Percentiles rank a stretch among this genome's conserved stretches.
These are phyloP conservation scores for Parauchenoglanis ngamensis DNA, from an alignment of 2,797 vertebrate genomes.

Conservation along the genomic window DNA sequence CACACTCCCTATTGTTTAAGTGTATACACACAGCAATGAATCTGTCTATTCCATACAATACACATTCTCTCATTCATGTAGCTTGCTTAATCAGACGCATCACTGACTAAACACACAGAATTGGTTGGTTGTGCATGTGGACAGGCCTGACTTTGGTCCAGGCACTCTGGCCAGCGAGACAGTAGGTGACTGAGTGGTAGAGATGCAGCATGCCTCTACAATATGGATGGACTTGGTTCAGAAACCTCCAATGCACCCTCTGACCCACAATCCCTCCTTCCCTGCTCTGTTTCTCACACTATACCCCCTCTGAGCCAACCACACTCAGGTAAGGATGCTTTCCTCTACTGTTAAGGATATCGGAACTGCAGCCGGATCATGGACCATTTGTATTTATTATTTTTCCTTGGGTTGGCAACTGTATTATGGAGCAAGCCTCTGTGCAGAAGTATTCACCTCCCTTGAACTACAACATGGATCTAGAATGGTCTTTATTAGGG, in stretches of 20 bases:
- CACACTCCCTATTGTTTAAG: slow-evolving; percentile 12
- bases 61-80: neutral
- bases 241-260: slow-evolving; percentile 66
- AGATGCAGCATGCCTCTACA: slow-evolving; percentile 87
- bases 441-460: neutral
- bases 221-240: slow-evolving; percentile 90
- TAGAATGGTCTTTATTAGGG: neutral
- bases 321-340: slow-evolving; percentile 36
- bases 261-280: slow-evolving; percentile 9
- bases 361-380: neutral
- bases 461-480: neutral
- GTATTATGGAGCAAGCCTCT: neutral
- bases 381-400: neutral
- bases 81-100: neutral
- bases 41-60: neutral
- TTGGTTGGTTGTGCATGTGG: slow-evolving; percentile 38
- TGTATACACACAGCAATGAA: neutral
- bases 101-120: neutral
- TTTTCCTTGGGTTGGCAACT: neutral
- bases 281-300: neutral
- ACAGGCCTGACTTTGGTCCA: slow-evolving; percentile 67
- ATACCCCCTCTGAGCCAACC: neutral
- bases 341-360: neutral
- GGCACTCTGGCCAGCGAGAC: slow-evolving; percentile 83
- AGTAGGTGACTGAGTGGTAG: slow-evolving; percentile 82